phyloP scores from a whole-genome alignment of 1,140 invertebrate species.

The Adoxophyes honmai region DNA sequence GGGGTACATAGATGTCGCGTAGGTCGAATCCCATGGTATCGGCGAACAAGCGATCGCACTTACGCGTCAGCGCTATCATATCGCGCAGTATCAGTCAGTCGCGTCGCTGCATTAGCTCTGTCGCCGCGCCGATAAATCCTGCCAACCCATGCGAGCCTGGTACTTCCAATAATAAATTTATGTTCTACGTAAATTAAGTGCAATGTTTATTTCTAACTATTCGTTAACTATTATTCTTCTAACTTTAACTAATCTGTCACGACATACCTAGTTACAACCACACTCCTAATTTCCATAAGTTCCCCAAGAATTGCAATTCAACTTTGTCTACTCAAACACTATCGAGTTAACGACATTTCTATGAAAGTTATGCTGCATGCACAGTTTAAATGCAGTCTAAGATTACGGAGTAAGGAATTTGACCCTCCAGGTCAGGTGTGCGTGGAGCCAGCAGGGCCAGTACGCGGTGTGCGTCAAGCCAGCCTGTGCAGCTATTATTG shows the following conservation, averaged over 20 bases:
- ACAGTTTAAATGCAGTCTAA: neutral
- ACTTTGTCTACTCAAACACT: too few species aligned
- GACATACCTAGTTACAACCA: too few species aligned
- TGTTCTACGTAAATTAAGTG: conserved; percentile 17
- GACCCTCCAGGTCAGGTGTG: conserved; percentile 20
- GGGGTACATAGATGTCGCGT: conserved; percentile 26
- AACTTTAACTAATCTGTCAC: too few species aligned
- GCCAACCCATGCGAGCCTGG: conserved; percentile 46
- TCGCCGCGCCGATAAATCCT: conserved; percentile 66
- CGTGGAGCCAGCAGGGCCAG: conserved; percentile 29
- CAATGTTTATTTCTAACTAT: neutral
- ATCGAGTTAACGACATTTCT: too few species aligned
- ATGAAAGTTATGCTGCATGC: too few species aligned
- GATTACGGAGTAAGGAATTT: neutral
- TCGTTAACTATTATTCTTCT: too few species aligned
- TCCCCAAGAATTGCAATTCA: too few species aligned
- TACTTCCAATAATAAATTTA: conserved; percentile 34
- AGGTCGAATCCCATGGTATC: conserved; percentile 52
- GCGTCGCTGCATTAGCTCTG: conserved; percentile 64
- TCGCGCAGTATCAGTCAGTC: conserved; percentile 68
- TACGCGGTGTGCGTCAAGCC: neutral
- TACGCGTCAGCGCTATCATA: conserved; percentile 60
- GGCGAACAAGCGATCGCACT: conserved; percentile 71
- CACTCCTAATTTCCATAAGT: too few species aligned
- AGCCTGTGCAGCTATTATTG: conserved; percentile 46